Percentiles rank a stretch among this genome's conserved stretches.
phyloP scores from a whole-genome alignment of 2,113 vertebrate genomes.

The Halcyon malimbica region DNA sequence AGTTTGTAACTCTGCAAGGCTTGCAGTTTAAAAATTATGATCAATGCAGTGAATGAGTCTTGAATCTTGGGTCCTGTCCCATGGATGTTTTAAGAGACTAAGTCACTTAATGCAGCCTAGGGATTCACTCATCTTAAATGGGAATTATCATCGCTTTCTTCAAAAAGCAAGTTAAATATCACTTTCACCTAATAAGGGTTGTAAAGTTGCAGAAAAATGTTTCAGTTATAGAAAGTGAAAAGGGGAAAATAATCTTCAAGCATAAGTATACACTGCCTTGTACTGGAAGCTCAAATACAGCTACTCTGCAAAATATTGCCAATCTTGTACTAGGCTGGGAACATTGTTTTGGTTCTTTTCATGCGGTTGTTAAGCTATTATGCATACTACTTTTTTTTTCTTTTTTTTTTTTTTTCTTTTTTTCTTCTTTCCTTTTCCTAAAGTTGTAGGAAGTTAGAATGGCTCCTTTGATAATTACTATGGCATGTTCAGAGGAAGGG shows the following conservation, averaged over 20 bases:
- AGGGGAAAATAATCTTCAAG: neutral
- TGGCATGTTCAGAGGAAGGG: rapidly evolving
- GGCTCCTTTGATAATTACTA: neutral
- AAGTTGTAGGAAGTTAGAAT: neutral
- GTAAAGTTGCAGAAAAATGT: neutral
- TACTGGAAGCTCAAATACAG: neutral
- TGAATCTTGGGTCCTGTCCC: neutral
- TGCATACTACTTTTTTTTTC: rapidly evolving
- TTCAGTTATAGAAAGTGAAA: neutral
- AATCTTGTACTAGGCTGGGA: neutral
- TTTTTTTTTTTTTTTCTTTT: rapidly evolving
- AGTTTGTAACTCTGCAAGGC: neutral
- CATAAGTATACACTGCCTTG: neutral
- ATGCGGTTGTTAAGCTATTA: neutral
- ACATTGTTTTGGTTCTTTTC: neutral
- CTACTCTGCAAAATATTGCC: neutral
- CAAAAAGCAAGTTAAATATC: neutral
- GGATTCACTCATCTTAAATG: neutral
- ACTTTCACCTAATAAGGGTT: neutral
- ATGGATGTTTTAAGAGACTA: neutral
- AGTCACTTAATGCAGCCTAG: neutral
- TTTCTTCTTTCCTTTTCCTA: neutral
- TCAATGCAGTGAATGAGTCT: neutral
- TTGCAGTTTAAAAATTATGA: neutral
- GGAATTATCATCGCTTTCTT: neutral